Percentiles rank a stretch among this genome's conserved stretches.
Conservation (phyloP, 2,888 invertebrate species). For the Acronicta aceris region DNA sequence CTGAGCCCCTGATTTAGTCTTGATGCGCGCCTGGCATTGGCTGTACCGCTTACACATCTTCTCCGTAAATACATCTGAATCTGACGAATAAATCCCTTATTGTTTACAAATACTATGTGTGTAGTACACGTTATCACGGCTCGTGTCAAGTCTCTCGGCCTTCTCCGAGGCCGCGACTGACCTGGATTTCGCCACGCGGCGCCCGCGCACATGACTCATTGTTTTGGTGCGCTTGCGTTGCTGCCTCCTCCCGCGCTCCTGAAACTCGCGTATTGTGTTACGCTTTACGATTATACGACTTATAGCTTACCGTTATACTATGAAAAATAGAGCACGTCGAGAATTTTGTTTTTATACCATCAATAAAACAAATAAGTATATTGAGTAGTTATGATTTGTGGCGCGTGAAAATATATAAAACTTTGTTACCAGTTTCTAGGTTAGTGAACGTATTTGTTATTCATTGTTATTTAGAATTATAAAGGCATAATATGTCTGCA, state of each 20-base stretch:
- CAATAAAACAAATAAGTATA: slow-evolving; percentile 47
- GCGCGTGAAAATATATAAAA: slow-evolving; percentile 14
- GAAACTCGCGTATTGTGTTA: slow-evolving; percentile 57
- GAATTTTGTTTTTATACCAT: slow-evolving; percentile 40
- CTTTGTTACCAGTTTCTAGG: slow-evolving; percentile 46
- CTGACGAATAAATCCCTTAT: slow-evolving; percentile 33
- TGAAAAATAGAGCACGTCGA: slow-evolving; percentile 44
- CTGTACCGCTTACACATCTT: slow-evolving; percentile 19
- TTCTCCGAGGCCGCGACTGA: slow-evolving; percentile 79
- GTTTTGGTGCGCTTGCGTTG: slow-evolving; percentile 67
- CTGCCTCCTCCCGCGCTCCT: slow-evolving; percentile 33
- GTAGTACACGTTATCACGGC: slow-evolving; percentile 49
- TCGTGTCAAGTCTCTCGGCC: slow-evolving; percentile 67
- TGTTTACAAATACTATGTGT: slow-evolving; percentile 58
- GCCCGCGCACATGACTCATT: slow-evolving; percentile 75
- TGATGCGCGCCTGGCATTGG: slow-evolving; percentile 18
- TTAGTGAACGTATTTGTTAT: slow-evolving; percentile 27
- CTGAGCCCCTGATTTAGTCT: slow-evolving; percentile 8
- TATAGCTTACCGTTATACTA: slow-evolving; percentile 44
- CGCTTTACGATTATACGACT: slow-evolving; percentile 45
- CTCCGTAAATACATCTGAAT: slow-evolving; percentile 17
- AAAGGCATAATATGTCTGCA: slow-evolving; percentile 6
- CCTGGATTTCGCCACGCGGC: slow-evolving; percentile 76
- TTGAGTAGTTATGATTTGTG: slow-evolving; percentile 40
- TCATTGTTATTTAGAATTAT: slow-evolving; percentile 25